Percentiles rank a stretch among this genome's conserved stretches.
Evolutionary conservation across 92 coral and sea anemone species (phyloP).

Genomic region (Paragorgia papillata): DNA sequence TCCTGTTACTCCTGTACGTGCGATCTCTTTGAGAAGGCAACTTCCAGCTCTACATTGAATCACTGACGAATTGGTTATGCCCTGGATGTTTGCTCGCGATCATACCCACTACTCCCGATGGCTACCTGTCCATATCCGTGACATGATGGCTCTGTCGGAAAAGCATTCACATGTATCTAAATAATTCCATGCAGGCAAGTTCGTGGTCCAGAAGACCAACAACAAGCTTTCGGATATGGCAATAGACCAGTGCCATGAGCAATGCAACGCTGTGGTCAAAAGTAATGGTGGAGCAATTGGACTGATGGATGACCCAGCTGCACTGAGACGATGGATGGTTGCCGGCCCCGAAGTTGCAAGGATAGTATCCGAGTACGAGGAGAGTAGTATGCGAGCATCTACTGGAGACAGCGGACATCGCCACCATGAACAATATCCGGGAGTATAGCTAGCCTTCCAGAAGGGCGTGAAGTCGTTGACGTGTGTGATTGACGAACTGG

Average conservation of each 20-base stretch:
- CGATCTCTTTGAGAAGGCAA: slow-evolving; percentile 48
- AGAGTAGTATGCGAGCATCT: neutral
- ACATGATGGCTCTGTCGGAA: slow-evolving; percentile 30
- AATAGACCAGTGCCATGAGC: slow-evolving; percentile 54
- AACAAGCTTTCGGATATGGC: slow-evolving; percentile 41
- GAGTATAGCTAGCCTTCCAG: slow-evolving; percentile 46
- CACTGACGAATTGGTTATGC: slow-evolving; percentile 42
- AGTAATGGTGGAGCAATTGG: slow-evolving; percentile 53
- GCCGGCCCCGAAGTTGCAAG: slow-evolving; percentile 48
- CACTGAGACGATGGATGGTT: slow-evolving; percentile 50
- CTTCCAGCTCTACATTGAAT: slow-evolving; percentile 31
- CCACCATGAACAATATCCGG: slow-evolving; percentile 51
- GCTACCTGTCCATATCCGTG: slow-evolving; percentile 51
- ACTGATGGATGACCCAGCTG: slow-evolving; percentile 54
- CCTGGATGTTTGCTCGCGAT: slow-evolving; percentile 61
- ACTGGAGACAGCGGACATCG: slow-evolving; percentile 12
- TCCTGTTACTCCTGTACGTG: slow-evolving; percentile 28
- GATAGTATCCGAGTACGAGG: slow-evolving; percentile 33
- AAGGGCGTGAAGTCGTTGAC: slow-evolving; percentile 49
- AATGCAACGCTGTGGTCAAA: slow-evolving; percentile 37
- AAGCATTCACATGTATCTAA: slow-evolving; percentile 40
- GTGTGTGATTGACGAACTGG: slow-evolving; percentile 46
- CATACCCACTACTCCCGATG: slow-evolving; percentile 51
- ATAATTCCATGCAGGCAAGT: slow-evolving; percentile 43
- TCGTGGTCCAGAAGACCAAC: slow-evolving; percentile 42